phyloP scores from a whole-genome alignment of 2,113 vertebrate genomes.

The Salvator merianae region DNA sequence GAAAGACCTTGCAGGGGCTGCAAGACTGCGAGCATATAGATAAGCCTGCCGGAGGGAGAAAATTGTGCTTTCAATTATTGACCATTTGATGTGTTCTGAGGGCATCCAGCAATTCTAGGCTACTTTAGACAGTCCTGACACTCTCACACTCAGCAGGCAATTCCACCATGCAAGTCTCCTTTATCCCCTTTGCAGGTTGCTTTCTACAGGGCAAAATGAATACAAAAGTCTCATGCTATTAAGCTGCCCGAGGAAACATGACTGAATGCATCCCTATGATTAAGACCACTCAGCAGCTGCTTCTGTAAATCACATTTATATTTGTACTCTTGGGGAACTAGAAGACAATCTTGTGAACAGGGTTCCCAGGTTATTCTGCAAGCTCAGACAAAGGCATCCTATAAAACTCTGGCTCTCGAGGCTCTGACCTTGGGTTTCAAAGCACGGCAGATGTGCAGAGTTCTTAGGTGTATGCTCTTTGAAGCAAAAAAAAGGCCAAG shows the following conservation, averaged over 20 bases:
- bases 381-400: accelerated
- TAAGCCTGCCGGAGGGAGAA: background rate
- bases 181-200: constrained; percentile 11
- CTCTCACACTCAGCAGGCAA: background rate
- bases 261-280: background rate
- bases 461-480: accelerated
- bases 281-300: background rate
- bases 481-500: background rate
- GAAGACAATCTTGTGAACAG: constrained; percentile 16
- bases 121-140: constrained; percentile 10
- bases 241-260: background rate
- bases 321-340: background rate
- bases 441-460: accelerated
- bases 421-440: constrained; percentile 10
- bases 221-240: background rate
- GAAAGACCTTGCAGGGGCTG: background rate
- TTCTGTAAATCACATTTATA: constrained; percentile 17
- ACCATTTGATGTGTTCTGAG: constrained; percentile 31
- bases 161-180: constrained; percentile 1
- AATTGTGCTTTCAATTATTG: constrained; percentile 9
- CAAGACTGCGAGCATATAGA: constrained; percentile 25
- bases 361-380: background rate
- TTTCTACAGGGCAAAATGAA: background rate
- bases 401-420: background rate
- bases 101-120: constrained; percentile 30